Conservation (phyloP, 2,113 vertebrate genomes). For the Entelurus aequoreus region DNA sequence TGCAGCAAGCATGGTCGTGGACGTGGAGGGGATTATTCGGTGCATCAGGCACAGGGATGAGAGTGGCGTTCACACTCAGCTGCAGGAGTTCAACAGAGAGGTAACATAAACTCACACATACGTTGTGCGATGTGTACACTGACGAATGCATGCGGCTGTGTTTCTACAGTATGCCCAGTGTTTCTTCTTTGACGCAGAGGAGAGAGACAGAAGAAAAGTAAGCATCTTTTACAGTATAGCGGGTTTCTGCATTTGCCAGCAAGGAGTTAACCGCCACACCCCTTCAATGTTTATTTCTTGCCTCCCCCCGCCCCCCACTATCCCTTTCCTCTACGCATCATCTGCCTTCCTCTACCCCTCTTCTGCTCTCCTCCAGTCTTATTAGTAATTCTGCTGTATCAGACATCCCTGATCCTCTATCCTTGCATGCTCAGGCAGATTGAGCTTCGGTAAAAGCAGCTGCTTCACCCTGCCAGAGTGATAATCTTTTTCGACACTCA, state of each 20-base stretch:
- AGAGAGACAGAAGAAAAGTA: slow-evolving; percentile 66
- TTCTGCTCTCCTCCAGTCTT: slow-evolving; percentile 19
- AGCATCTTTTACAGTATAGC: slow-evolving; percentile 16
- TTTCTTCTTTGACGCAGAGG: slow-evolving; percentile 73
- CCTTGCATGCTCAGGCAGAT: slow-evolving; percentile 37
- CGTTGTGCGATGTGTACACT: neutral
- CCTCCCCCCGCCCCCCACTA: neutral
- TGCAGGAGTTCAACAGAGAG: slow-evolving; percentile 72
- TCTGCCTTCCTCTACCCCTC: slow-evolving; percentile 6
- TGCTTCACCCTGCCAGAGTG: slow-evolving; percentile 1
- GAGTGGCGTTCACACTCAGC: slow-evolving; percentile 54
- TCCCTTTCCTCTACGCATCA: slow-evolving; percentile 1
- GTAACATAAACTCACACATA: slow-evolving; percentile 32
- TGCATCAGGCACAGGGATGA: slow-evolving; percentile 69
- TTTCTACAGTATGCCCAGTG: slow-evolving; percentile 69
- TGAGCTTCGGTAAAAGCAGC: slow-evolving; percentile 24
- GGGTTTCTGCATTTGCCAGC: neutral
- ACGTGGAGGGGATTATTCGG: slow-evolving; percentile 69
- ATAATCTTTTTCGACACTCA: slow-evolving; percentile 23
- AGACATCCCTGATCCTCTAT: slow-evolving; percentile 62
- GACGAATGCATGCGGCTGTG: neutral
- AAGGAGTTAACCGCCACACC: neutral
- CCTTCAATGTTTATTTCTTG: neutral
- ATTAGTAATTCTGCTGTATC: slow-evolving; percentile 67
- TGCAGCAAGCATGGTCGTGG: slow-evolving; percentile 55